These are phyloP conservation scores for Grapholita molesta DNA, from an alignment of 1,140 invertebrate species.

Conservation along the genomic window DNA sequence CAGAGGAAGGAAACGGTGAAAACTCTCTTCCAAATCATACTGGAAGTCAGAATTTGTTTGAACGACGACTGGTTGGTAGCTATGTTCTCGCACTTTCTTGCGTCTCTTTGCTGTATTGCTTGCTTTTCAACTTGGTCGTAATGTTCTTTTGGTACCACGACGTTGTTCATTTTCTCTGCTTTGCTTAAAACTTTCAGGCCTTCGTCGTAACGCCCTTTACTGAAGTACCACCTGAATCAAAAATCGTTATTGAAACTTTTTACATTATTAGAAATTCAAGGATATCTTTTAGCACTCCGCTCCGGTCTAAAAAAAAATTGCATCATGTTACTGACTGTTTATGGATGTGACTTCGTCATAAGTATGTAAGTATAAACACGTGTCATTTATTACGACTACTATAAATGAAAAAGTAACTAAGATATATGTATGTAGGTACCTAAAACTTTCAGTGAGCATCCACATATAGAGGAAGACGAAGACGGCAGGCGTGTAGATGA, in stretches of 20 bases:
- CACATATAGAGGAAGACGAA: constrained; percentile 82
- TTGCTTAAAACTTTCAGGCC: constrained; percentile 80
- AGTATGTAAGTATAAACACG: too few species aligned
- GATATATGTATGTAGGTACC: not conserved
- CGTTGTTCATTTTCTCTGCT: constrained; percentile 84
- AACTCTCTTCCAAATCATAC: constrained; percentile 81
- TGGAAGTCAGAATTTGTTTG: constrained; percentile 78
- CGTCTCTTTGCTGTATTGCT: constrained; percentile 61
- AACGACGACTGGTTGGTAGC: constrained; percentile 71
- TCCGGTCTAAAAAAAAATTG: too few species aligned
- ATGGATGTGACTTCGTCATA: too few species aligned
- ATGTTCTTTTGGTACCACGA: constrained; percentile 77
- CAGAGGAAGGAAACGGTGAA: constrained; percentile 84
- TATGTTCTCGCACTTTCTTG: constrained; percentile 51
- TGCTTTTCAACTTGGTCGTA: constrained; percentile 67
- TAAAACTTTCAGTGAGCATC: constrained; percentile 81
- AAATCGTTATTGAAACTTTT: not conserved
- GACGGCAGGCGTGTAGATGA: constrained; percentile 83
- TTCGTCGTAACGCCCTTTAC: constrained; percentile 84
- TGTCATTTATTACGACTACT: too few species aligned
- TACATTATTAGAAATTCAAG: not conserved
- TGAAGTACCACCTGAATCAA: constrained; percentile 83
- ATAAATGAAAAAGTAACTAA: too few species aligned
- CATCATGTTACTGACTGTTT: too few species aligned
- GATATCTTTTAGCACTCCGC: too few species aligned